Percentiles rank a stretch among this genome's conserved stretches.
Evolutionary conservation across 2,113 vertebrate species (phyloP).

Genomic region (Polypterus senegalus): DNA sequence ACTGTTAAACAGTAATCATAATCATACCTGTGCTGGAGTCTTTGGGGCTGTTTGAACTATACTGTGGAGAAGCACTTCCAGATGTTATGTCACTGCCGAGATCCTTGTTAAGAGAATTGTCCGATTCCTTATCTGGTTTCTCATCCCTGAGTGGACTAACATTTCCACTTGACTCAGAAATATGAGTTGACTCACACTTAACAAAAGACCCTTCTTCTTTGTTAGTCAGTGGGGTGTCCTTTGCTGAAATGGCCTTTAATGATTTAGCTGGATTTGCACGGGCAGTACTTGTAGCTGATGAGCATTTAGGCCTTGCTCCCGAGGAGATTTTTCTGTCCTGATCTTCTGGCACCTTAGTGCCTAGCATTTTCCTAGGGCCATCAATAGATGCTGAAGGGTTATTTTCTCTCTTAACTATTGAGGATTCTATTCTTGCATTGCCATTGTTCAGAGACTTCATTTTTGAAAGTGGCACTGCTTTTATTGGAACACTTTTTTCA

Average conservation of each 20-base stretch:
- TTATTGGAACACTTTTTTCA: slow-evolving; percentile 49
- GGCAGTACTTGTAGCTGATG: slow-evolving; percentile 36
- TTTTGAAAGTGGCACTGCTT: slow-evolving; percentile 58
- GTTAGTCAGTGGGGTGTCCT: slow-evolving; percentile 38
- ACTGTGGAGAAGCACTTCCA: slow-evolving; percentile 49
- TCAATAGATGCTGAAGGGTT: slow-evolving; percentile 37
- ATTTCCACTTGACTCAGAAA: slow-evolving; percentile 21
- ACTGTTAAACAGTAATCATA: neutral
- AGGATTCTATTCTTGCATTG: slow-evolving; percentile 38
- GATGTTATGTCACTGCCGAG: slow-evolving; percentile 37
- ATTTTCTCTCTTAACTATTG: slow-evolving; percentile 40
- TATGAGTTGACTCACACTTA: slow-evolving; percentile 31
- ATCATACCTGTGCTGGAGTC: slow-evolving; percentile 41
- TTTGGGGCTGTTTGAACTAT: slow-evolving; percentile 38
- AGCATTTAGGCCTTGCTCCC: slow-evolving; percentile 71
- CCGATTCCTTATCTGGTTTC: slow-evolving; percentile 35
- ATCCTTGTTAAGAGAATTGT: slow-evolving; percentile 22
- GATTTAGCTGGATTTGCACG: slow-evolving; percentile 48
- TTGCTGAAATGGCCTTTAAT: slow-evolving; percentile 44
- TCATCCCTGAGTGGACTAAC: slow-evolving; percentile 35
- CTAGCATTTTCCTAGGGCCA: slow-evolving; percentile 46
- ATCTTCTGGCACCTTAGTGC: slow-evolving; percentile 40
- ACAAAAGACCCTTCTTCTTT: slow-evolving; percentile 23
- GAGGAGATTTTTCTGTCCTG: slow-evolving; percentile 54
- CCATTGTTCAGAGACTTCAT: slow-evolving; percentile 54